Conservation (phyloP, 2,797 vertebrate genomes). For the Percopsis omiscomaycus region DNA sequence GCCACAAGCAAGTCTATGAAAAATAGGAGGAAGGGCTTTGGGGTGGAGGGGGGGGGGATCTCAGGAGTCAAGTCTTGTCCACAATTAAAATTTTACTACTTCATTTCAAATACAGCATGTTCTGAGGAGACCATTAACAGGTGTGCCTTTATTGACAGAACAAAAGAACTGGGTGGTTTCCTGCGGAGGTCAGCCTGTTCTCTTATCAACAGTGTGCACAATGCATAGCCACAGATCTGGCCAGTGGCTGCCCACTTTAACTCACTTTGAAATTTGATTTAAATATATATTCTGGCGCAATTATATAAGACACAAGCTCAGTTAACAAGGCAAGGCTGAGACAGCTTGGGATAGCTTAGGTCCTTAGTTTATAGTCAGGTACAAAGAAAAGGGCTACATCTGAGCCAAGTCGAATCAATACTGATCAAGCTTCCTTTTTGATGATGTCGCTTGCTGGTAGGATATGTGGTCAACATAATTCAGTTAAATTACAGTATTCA, state of each 20-base stretch:
- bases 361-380: constrained; percentile 47
- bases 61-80: constrained; percentile 82
- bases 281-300: too few species aligned
- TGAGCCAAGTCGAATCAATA: constrained; percentile 64
- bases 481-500: constrained; percentile 82
- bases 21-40: constrained; percentile 33
- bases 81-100: constrained; percentile 79
- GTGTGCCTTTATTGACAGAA: constrained; percentile 80
- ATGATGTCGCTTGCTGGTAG: constrained; percentile 70
- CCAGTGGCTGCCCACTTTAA: not conserved
- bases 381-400: constrained; percentile 54
- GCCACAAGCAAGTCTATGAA: constrained; percentile 79
- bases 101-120: constrained; percentile 80
- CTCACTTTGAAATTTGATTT: not conserved
- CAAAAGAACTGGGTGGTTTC: constrained; percentile 69
- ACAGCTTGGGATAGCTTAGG: constrained; percentile 22
- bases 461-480: constrained; percentile 82
- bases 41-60: constrained; percentile 52
- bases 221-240: not conserved
- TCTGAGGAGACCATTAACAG: constrained; percentile 83
- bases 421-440: constrained; percentile 65
- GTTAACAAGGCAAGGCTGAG: not conserved
- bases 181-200: constrained; percentile 55
- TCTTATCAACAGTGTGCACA: constrained; percentile 15
- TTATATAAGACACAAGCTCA: too few species aligned